Evolutionary conservation across 2,113 vertebrate genomes (phyloP).

Genomic region (Aythya baeri): DNA sequence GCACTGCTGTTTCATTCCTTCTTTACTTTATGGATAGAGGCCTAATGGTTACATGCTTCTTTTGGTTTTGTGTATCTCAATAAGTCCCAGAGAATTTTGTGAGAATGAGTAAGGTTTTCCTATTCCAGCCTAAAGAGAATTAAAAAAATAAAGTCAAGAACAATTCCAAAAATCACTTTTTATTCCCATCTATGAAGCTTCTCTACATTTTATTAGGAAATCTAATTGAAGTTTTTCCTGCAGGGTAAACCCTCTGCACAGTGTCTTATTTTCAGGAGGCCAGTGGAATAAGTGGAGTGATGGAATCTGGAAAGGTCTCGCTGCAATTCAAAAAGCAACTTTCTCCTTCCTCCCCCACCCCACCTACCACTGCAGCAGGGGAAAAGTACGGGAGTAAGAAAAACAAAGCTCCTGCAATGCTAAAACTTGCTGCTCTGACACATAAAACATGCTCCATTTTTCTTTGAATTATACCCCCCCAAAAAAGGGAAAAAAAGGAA

Average conservation of each 20-base stretch:
- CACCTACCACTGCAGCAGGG: not conserved
- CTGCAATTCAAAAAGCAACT: not conserved
- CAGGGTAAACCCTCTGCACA: not conserved
- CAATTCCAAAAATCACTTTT: not conserved
- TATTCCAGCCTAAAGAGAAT: not conserved
- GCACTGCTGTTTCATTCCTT: not conserved
- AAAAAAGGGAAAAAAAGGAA: not conserved
- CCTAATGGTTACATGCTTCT: not conserved
- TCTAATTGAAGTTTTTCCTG: not conserved
- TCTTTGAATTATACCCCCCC: not conserved
- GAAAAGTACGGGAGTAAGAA: not conserved
- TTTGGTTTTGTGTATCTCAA: not conserved
- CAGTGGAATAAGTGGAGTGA: not conserved
- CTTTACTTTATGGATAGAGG: not conserved
- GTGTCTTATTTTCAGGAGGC: not conserved
- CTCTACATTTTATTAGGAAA: not conserved
- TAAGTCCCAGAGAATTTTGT: not conserved
- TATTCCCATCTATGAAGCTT: not conserved
- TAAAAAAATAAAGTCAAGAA: not conserved
- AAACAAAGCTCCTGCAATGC: not conserved
- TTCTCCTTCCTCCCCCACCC: conserved; percentile 3
- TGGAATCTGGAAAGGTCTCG: conserved; percentile 14
- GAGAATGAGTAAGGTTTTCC: conserved; percentile 25
- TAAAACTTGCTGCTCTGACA: not conserved
- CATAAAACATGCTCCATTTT: not conserved